A percentile compares a stretch with the other conserved stretches of the same genome.
Evolutionary conservation across 2,888 invertebrate genomes (phyloP).

Genomic region (Pandemis cinnamomeana): DNA sequence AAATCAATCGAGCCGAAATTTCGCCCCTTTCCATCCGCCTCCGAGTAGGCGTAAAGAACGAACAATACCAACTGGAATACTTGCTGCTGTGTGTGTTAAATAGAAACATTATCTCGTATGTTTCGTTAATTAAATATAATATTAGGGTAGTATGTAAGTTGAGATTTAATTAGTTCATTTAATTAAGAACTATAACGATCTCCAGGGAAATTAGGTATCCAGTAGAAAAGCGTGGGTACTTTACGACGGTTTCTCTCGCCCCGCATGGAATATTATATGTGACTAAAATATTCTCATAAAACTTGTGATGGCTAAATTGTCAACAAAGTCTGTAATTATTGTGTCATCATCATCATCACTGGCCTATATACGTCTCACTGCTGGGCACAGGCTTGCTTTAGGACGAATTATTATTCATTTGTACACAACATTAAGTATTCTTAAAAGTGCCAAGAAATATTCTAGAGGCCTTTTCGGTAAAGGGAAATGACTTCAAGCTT

Average conservation of each 20-base stretch:
- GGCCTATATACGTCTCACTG: too few relatives aligned
- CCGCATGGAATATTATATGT: neutral
- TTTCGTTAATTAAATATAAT: neutral
- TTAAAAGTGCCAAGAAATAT: neutral
- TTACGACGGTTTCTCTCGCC: neutral
- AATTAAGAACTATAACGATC: slow-evolving; percentile 7
- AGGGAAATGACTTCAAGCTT: neutral
- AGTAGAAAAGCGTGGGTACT: neutral
- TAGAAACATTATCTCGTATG: neutral
- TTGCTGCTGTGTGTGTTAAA: neutral
- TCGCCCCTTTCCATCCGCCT: slow-evolving; percentile 17
- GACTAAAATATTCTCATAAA: neutral
- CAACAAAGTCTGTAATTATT: neutral
- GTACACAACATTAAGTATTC: neutral
- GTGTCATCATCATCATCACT: too few relatives aligned
- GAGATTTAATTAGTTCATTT: slow-evolving; percentile 19
- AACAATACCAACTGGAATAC: neutral
- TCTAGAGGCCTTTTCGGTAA: neutral
- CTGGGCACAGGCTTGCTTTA: too few relatives aligned
- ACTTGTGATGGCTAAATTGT: neutral
- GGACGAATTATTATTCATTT: neutral
- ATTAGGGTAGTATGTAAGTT: neutral
- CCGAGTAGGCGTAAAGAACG: slow-evolving; percentile 7
- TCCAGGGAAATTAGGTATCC: neutral
- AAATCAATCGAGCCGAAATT: slow-evolving; percentile 31